These are phyloP conservation scores for Temnothorax nylanderi DNA, from an alignment of 1,140 invertebrate genomes.

Conservation along the genomic window DNA sequence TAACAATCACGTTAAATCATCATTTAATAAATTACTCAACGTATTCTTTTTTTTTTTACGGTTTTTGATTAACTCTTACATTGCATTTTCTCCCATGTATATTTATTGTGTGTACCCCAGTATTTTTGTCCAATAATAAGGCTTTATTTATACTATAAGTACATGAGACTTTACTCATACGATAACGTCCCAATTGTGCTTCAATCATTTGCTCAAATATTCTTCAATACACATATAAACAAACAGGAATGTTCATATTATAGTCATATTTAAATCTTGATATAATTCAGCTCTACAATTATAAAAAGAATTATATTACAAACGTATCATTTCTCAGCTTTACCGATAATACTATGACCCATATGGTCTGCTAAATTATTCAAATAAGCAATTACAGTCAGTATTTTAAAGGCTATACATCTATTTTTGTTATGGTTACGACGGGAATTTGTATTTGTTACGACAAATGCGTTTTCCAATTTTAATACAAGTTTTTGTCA, in stretches of 20 bases:
- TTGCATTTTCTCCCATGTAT: neutral
- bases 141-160: conserved; percentile 12
- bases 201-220: neutral
- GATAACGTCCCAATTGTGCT: neutral
- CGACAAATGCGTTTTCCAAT: neutral
- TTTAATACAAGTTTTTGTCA: neutral
- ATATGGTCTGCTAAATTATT: neutral
- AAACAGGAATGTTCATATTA: neutral
- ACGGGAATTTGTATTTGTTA: neutral
- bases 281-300: neutral
- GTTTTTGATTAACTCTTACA: neutral
- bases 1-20: conserved; percentile 12
- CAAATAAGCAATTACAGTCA: neutral
- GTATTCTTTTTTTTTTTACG: neutral
- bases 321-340: neutral
- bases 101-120: conserved; percentile 31
- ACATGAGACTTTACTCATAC: neutral
- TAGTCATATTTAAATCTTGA: neutral
- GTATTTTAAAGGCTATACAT: neutral
- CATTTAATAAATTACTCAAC: neutral
- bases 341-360: neutral
- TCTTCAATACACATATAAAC: neutral
- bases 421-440: neutral
- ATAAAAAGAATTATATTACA: neutral
- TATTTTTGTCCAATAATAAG: conserved; percentile 48